Base-by-base conservation (phyloP, 2,113 vertebrate species). In the Sterrhoptilus dennistouni region DNA sequence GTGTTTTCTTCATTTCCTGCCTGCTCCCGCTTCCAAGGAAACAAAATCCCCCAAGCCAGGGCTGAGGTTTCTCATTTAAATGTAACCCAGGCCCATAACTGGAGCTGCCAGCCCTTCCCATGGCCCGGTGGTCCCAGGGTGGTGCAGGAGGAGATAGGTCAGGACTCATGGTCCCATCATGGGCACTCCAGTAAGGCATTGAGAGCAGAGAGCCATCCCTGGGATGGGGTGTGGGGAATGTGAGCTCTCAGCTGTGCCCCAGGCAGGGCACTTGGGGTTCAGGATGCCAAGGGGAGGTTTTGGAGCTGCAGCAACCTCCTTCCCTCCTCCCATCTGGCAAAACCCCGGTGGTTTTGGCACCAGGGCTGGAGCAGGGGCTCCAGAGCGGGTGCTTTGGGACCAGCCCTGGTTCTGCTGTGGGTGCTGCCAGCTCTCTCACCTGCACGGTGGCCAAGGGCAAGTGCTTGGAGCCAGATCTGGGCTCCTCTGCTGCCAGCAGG, bases 1-100 rank as follows among this genome's bases (percentile, higher is more conserved):
- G 61, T 49, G 23, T 87, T 89, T 66, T 77, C 90, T 89, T 97
- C 95, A 88, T 95, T 96, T 95, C 95, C 95, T 97, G 96, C 92
- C 88, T 83, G 90, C 75, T 94, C 81, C 78, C 0, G 83, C 94
- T 96, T 95, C 95, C 95, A 95, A 91, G 93, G 94, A 94, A 93
- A 95, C 94, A 75, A 75, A 91, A 91, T 87, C 87, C 95, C 83
- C 89, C 91, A 90, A 78, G 91, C 93, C 91, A 87, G 91, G 87
- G 77, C 94, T 79, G 91, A 89, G 87, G 89, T 91, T 97, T 77
- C 91, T 87, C 87, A 18, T 91, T 92, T 78, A 70, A 86, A 83
- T 52, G 44, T 36, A 87, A 78, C 86, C 77, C 91, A 82, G 86
- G n/a, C 83, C 83, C 69, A 81, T 20, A 66, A 42, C 12, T 13